Percentiles rank a stretch among this genome's conserved stretches.
Evolutionary conservation across 2,113 vertebrate genomes (phyloP).

Genomic region (Polyodon spathula): DNA sequence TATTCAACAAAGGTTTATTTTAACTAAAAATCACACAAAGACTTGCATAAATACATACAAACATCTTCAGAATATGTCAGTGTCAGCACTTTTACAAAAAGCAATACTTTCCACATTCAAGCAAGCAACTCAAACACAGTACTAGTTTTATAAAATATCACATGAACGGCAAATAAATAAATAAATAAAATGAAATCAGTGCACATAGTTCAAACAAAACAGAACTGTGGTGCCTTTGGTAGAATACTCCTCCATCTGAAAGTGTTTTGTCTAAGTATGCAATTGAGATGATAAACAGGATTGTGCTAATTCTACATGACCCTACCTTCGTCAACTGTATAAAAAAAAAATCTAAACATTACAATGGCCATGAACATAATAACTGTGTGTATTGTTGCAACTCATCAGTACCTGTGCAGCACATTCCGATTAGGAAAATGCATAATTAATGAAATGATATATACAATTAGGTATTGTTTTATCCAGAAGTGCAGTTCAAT

Average conservation of each 20-base stretch:
- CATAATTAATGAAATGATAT: too few relatives aligned
- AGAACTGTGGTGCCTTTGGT: conserved; percentile 20
- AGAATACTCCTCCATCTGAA: conserved; percentile 9
- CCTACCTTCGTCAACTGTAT: too few relatives aligned
- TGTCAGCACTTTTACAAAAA: conserved; percentile 37
- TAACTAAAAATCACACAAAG: conserved; percentile 42
- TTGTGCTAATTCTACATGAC: too few relatives aligned
- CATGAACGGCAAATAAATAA: conserved; percentile 23
- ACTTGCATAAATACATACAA: conserved; percentile 55
- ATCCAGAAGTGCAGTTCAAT: too few relatives aligned
- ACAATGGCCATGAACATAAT: too few relatives aligned
- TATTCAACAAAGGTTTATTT: conserved; percentile 49
- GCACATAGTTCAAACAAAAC: conserved; percentile 19
- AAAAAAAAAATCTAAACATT: too few relatives aligned
- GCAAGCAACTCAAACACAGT: conserved; percentile 36
- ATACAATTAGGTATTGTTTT: too few relatives aligned
- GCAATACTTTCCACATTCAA: conserved; percentile 34
- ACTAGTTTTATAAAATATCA: conserved; percentile 26
- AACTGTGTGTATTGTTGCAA: too few relatives aligned
- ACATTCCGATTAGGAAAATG: too few relatives aligned
- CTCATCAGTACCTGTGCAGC: too few relatives aligned
- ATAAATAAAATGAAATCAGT: conserved; percentile 12
- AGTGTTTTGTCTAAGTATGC: conserved; percentile 5
- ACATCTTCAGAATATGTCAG: conserved; percentile 37
- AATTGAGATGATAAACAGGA: too few relatives aligned